Base-by-base conservation (phyloP, 1,140 invertebrate species). In the Tetramorium parvispinum region DNA sequence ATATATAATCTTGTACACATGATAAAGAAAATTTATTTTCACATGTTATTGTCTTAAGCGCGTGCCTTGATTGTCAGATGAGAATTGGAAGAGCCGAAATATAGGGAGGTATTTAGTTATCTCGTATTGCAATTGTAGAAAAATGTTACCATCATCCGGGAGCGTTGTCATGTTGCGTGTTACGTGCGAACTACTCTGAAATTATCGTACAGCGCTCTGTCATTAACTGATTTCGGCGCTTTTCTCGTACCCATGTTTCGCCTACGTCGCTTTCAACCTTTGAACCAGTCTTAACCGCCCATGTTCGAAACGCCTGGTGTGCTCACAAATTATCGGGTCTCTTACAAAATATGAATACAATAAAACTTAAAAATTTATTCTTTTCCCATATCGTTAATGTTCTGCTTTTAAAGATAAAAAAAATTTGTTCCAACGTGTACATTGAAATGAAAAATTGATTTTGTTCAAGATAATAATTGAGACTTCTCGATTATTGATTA, bases 171-270 rank as follows among this genome's bases (percentile, higher is more conserved):
- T 70, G 40, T 75, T 75, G 68, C 79, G 68, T 83, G 79, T 83
- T 83, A 83, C 79, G 79, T 83, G 79, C 18, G 43, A 75, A 49
- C 68, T 37, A 83, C 79, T 43, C 79, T 83, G 53, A 83, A 83
- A 83, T 83, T 83, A 83, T 83, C 79, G 79, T 53, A 40, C 68
- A 18, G 79, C 79, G 79, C 79, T 59, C 79, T 83, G 43, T 83
- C 53, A 83, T 83, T 83, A 83, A 59, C 79, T 3, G 66, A 83
- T 83, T 83, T 83, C 53, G 68, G 68, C n/a, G 27, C 43, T 83
- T 83, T 83, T 83, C 79, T 71, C 51, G 6, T 32, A n/a, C 40
- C 37, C 24, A 51, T 59, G 18, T 83, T 37, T 59, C 79, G 40
- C 68, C 53, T 21, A 83, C 40, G 53, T 83, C 68, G 53, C 8